Evolutionary conservation across 1,140 invertebrate species (phyloP).

Genomic region (Heliconius hermathena): DNA sequence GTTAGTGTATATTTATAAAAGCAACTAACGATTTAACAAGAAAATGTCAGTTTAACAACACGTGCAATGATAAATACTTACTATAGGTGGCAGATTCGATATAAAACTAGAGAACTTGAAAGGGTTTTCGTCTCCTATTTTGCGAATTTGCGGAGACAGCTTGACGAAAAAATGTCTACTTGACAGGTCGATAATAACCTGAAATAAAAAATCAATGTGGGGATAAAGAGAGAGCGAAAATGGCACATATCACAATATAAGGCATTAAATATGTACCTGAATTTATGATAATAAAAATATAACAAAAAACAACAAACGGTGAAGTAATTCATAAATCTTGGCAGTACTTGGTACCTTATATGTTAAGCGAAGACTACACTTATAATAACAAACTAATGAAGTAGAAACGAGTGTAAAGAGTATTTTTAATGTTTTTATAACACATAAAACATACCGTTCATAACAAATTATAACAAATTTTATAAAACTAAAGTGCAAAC

Average conservation of each 20-base stretch:
- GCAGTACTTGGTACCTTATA: slow-evolving; percentile 24
- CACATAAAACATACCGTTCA: slow-evolving; percentile 47
- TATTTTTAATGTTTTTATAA: slow-evolving; percentile 32
- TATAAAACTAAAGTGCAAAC: slow-evolving; percentile 68
- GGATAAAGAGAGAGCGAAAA: slow-evolving; percentile 46
- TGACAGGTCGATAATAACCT: slow-evolving; percentile 81
- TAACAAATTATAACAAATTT: slow-evolving; percentile 52
- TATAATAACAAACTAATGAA: slow-evolving; percentile 24
- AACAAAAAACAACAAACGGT: slow-evolving; percentile 32
- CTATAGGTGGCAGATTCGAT: slow-evolving; percentile 80
- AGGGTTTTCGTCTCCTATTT: slow-evolving; percentile 82
- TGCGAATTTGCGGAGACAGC: slow-evolving; percentile 75
- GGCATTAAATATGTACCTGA: slow-evolving; percentile 39
- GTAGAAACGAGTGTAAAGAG: slow-evolving; percentile 17
- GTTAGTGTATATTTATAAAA: slow-evolving; percentile 29
- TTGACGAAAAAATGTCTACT: slow-evolving; percentile 78
- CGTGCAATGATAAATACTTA: slow-evolving; percentile 55
- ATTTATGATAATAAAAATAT: slow-evolving; percentile 36
- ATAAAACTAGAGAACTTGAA: slow-evolving; percentile 81
- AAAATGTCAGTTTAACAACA: background rate
- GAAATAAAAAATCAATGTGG: slow-evolving; percentile 80
- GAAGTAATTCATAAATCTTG: slow-evolving; percentile 23
- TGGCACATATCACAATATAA: slow-evolving; percentile 37
- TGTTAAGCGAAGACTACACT: slow-evolving; percentile 25
- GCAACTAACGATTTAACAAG: background rate